Percentiles rank a stretch among this genome's conserved stretches.
phyloP scores from a whole-genome alignment of 2,888 invertebrate genomes.

The Drosophila atroscutellata region DNA sequence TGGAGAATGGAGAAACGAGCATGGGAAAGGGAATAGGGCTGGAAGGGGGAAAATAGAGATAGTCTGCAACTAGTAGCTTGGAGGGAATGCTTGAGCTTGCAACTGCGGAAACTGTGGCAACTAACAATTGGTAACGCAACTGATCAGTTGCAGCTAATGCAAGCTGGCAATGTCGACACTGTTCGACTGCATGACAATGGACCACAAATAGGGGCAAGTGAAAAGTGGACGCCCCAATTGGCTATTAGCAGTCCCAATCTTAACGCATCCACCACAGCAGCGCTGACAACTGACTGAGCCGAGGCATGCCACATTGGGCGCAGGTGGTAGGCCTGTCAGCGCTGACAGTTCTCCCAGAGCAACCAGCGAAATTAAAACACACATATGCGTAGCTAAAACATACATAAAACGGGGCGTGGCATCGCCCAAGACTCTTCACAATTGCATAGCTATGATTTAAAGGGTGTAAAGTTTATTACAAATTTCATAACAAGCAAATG shows the following conservation, averaged over 20 bases:
- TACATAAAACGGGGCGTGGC: background rate
- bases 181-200: constrained; percentile 23
- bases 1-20: constrained; percentile 13
- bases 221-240: constrained; percentile 2
- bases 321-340: constrained; percentile 39
- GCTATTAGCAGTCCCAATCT: background rate
- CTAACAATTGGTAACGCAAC: constrained; percentile 32
- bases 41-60: constrained; percentile 3
- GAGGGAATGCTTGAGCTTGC: constrained; percentile 1
- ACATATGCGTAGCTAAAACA: constrained; percentile 1
- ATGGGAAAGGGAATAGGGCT: background rate
- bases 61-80: constrained; percentile 11
- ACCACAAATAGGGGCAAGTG: constrained; percentile 22
- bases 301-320: constrained; percentile 1
- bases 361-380: constrained; percentile 1
- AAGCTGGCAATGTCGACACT: constrained; percentile 46
- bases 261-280: background rate
- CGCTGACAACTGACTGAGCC: constrained; percentile 39
- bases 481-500: background rate
- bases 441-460: background rate
- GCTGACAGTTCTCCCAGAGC: constrained; percentile 39
- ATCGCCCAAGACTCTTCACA: background rate
- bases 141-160: constrained; percentile 61
- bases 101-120: constrained; percentile 15
- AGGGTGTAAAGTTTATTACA: background rate